Evolutionary conservation across 1,140 invertebrate genomes (phyloP), one percentile per base, ranked within the genome.

Genomic region (Nephotettix cincticeps): DNA sequence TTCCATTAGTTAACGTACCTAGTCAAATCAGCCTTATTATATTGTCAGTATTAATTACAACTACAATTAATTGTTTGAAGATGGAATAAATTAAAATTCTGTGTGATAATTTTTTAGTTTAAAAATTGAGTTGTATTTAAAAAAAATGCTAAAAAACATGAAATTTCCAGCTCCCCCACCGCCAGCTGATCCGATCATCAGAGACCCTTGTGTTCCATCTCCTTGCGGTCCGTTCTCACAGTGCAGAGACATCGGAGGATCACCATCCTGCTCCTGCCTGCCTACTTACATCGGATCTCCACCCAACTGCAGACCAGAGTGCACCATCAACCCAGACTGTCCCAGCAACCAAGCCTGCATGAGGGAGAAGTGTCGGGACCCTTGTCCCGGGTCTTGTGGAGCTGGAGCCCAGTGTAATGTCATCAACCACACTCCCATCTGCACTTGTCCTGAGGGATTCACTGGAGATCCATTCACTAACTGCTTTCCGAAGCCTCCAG

Each of bases 241-340:
- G 75, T 94, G 92, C 78, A 83, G 86, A 73, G 81, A 87, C 68
- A 80, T 84, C 56, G 85, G 87, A 61, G 85, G 85, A 69, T 81
- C 84, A 64, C 85, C 89, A 0, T 87, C 88, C 0, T 93, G 91
- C 75, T 85, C 87, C 28, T 93, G 91, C 75, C 81, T 86, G 72
- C 73, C 84, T 19, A 87, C 82, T 32, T 91, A 89, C 75, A 81
- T 87, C 14, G 90, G 90, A 64, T 85, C 81, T 71, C 88, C 90
- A 71, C 90, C 89, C 27, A 89, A 88, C 75, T 91, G 90, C 75
- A 82, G 87, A 75, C 89, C 90, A 32, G 90, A 92, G 79, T 92
- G 91, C 81, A 82, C 84, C 4, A 86, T 90, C 25, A 89, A 91
- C 78, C 81, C 89, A 0, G 90, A 92, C 75, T 92, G 90, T 79